These are phyloP conservation scores for Heliconius erato DNA, from an alignment of 2,888 invertebrate species.

Conservation along the genomic window DNA sequence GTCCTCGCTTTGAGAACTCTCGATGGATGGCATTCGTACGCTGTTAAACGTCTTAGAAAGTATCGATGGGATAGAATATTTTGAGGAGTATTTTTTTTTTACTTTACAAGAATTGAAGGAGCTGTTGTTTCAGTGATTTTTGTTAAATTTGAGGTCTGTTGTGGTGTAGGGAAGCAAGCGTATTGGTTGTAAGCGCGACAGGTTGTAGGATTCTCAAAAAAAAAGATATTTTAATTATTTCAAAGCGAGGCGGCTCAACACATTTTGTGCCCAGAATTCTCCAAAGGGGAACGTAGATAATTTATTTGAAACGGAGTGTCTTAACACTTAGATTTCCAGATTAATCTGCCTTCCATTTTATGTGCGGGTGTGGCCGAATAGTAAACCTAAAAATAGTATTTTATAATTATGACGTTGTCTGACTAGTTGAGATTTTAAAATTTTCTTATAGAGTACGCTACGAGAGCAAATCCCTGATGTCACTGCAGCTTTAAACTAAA, in stretches of 20 bases:
- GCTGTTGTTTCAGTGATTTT: not conserved
- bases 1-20: slow-evolving; percentile 47
- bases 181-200: too few species aligned
- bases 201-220: too few species aligned
- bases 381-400: not conserved
- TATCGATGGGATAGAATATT: slow-evolving; percentile 66
- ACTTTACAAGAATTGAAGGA: not conserved
- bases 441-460: slow-evolving; percentile 43
- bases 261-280: too few species aligned
- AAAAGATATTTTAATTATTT: too few species aligned
- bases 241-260: too few species aligned
- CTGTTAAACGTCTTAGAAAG: slow-evolving; percentile 65
- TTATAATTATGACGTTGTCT: not conserved
- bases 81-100: slow-evolving; percentile 31
- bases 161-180: too few species aligned
- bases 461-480: not conserved
- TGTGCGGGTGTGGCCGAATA: too few species aligned
- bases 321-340: too few species aligned
- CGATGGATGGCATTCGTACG: slow-evolving; percentile 51
- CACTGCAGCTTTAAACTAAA: slow-evolving; percentile 14
- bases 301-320: too few species aligned
- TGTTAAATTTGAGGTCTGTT: not conserved
- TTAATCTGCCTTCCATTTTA: too few species aligned
- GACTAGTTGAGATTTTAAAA: not conserved
- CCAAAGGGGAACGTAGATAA: too few species aligned